These are phyloP conservation scores for Dicerorhinus sumatrensis DNA, from an alignment of 2,113 vertebrate species.

Conservation along the genomic window DNA sequence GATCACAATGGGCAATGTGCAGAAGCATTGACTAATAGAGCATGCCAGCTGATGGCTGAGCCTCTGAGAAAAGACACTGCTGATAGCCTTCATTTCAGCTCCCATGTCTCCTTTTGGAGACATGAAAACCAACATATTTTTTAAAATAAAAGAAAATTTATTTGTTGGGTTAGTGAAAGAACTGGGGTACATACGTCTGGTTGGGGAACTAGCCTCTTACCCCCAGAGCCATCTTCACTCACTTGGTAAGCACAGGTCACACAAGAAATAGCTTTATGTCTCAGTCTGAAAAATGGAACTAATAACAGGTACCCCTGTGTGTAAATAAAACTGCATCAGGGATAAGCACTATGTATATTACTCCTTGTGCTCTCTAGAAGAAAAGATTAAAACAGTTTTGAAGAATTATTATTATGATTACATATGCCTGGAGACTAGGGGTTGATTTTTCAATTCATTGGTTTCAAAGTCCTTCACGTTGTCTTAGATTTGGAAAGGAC, in stretches of 20 bases:
- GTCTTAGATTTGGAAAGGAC: background rate
- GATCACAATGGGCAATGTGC: background rate
- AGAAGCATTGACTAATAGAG: background rate
- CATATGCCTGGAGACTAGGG: background rate
- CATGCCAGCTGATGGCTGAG: background rate
- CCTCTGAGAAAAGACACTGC: background rate
- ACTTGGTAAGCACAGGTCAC: background rate
- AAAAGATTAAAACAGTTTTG: slow-evolving; percentile 47
- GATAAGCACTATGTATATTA: slow-evolving; percentile 11
- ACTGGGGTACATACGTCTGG: background rate
- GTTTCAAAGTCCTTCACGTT: background rate
- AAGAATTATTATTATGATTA: slow-evolving; percentile 51
- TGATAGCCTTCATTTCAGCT: background rate
- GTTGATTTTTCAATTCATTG: slow-evolving; percentile 58
- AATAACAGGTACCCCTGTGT: slow-evolving; percentile 56
- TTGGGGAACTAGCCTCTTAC: background rate
- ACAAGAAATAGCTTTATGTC: slow-evolving; percentile 11
- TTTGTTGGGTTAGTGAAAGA: background rate
- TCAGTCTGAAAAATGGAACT: slow-evolving; percentile 65
- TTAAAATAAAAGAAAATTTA: background rate
- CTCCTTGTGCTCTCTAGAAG: slow-evolving; percentile 26
- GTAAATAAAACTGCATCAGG: slow-evolving; percentile 56
- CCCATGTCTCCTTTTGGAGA: background rate
- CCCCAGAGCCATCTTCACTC: background rate
- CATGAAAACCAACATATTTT: background rate